Evolutionary conservation across 2,113 vertebrate genomes (phyloP).

Genomic region (Natator depressus): DNA sequence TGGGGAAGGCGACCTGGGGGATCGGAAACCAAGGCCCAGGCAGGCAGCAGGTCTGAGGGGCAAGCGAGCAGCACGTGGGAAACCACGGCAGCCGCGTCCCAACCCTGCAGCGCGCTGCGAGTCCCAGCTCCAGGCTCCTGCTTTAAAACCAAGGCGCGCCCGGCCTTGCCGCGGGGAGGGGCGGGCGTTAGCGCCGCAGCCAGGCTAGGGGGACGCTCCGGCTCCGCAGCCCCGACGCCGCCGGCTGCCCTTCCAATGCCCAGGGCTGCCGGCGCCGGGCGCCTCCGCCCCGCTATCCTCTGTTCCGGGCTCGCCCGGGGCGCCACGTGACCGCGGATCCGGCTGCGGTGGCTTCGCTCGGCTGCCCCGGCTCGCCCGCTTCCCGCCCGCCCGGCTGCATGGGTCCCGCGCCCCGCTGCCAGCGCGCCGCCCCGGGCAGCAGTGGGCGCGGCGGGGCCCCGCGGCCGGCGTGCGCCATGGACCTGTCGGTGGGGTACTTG

Average conservation of each 20-base stretch:
- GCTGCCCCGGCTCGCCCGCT: no score
- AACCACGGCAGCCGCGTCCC: no score
- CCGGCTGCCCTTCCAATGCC: not conserved
- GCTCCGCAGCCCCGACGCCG: not conserved
- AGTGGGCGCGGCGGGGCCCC: not conserved
- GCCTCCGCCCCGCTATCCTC: no score
- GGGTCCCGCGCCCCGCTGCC: not conserved
- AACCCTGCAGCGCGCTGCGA: no score
- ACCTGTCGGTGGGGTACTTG: slow-evolving; percentile 32
- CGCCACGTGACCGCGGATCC: not conserved
- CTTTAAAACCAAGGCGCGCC: not conserved
- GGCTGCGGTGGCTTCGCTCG: no score
- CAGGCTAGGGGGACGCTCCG: not conserved
- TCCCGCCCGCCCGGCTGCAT: not conserved
- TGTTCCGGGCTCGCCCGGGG: no score
- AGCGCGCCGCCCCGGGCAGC: not conserved
- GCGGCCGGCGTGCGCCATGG: not conserved
- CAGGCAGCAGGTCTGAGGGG: no score
- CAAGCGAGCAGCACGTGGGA: no score
- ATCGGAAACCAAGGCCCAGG: no score
- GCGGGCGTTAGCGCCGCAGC: not conserved
- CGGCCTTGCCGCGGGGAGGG: no score
- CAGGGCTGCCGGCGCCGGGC: not conserved
- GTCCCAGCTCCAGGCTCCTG: no score
- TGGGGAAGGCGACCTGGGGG: no score